phyloP scores from a whole-genome alignment of 2,113 vertebrate genomes.

The Pogonocichla stellata region DNA sequence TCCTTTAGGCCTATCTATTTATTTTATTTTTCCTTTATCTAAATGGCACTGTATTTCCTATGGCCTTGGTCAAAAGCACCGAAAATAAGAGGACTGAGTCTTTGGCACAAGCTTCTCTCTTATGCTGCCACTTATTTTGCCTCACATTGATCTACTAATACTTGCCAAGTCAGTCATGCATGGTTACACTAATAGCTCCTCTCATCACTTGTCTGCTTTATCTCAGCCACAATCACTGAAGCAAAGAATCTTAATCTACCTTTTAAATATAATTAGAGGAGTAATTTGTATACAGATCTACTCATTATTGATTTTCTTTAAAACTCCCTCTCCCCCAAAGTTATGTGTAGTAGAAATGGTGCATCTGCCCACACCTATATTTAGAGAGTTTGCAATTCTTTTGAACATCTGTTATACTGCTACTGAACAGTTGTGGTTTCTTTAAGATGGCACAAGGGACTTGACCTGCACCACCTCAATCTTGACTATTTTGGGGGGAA shows the following conservation, averaged over 20 bases:
- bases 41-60: neutral
- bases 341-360: slow-evolving; percentile 66
- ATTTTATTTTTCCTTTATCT: neutral
- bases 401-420: slow-evolving; percentile 75
- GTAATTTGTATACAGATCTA: slow-evolving; percentile 45
- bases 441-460: slow-evolving; percentile 73
- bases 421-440: slow-evolving; percentile 74
- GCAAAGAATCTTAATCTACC: slow-evolving; percentile 39
- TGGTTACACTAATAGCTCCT: slow-evolving; percentile 16
- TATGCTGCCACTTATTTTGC: neutral
- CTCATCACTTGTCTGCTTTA: slow-evolving; percentile 4
- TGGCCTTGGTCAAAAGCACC: neutral
- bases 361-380: slow-evolving; percentile 75
- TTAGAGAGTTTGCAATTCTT: slow-evolving; percentile 77
- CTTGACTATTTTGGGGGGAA: slow-evolving; percentile 53
- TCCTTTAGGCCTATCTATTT: neutral
- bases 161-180: neutral
- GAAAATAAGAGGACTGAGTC: neutral
- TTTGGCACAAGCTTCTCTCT: slow-evolving; percentile 20
- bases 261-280: slow-evolving; percentile 63
- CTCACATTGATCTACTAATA: slow-evolving; percentile 8
- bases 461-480: slow-evolving; percentile 67
- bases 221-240: slow-evolving; percentile 33
- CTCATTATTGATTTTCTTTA: slow-evolving; percentile 68
- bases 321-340: slow-evolving; percentile 40